Conservation (phyloP, 1,140 invertebrate species). For the Heliconius hermathena region DNA sequence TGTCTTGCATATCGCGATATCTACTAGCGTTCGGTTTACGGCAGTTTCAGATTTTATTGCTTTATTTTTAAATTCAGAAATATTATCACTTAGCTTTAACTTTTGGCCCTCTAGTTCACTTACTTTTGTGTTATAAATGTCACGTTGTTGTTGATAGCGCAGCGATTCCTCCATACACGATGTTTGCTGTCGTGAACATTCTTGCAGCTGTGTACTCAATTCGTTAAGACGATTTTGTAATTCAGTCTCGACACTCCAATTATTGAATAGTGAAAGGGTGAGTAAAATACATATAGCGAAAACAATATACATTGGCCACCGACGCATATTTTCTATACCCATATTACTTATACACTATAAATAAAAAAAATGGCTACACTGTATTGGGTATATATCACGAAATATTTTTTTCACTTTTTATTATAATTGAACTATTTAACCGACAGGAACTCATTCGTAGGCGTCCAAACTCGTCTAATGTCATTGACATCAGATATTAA, state of each 20-base stretch:
- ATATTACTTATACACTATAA: slow-evolving; percentile 54
- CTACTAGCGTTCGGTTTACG: slow-evolving; percentile 62
- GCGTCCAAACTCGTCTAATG: slow-evolving; percentile 33
- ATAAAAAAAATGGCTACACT: slow-evolving; percentile 8
- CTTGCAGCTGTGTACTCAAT: slow-evolving; percentile 67
- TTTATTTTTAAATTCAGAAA: slow-evolving; percentile 56
- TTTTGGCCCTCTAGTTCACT: slow-evolving; percentile 65
- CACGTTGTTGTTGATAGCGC: slow-evolving; percentile 64
- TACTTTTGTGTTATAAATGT: slow-evolving; percentile 61
- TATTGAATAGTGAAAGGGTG: slow-evolving; percentile 75
- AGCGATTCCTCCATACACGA: slow-evolving; percentile 69
- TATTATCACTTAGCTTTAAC: slow-evolving; percentile 55
- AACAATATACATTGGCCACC: slow-evolving; percentile 75
- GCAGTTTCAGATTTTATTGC: slow-evolving; percentile 60
- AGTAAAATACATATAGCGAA: slow-evolving; percentile 73
- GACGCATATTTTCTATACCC: slow-evolving; percentile 79
- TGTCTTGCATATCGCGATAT: slow-evolving; percentile 69
- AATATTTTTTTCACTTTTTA: slow-evolving; percentile 17
- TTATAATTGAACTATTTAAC: slow-evolving; percentile 18
- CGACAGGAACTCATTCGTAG: slow-evolving; percentile 7
- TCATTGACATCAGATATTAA: slow-evolving; percentile 35
- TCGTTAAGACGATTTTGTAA: slow-evolving; percentile 66
- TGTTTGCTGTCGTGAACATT: slow-evolving; percentile 71
- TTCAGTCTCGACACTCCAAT: slow-evolving; percentile 70
- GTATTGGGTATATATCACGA: background rate